Percentiles rank a stretch among this genome's conserved stretches.
These are phyloP conservation scores for Trichacis sp. DNA, from an alignment of 2,888 invertebrate genomes.

Conservation along the genomic window DNA sequence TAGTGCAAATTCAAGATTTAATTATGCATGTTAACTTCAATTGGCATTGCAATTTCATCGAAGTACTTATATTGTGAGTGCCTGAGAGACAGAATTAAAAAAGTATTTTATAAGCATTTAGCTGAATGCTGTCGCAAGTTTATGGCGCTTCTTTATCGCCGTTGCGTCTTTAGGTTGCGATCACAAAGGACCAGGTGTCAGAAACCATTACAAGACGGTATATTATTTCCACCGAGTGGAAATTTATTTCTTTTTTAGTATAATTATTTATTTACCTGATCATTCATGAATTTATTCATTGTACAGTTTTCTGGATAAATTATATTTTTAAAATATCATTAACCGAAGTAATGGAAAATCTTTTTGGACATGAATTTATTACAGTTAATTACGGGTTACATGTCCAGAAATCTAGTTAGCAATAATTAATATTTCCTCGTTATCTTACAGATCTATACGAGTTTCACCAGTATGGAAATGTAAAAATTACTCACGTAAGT, in stretches of 20 bases:
- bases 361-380: too few species aligned
- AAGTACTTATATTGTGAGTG: slow-evolving; percentile 32
- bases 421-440: too few species aligned
- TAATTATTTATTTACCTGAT: too few species aligned
- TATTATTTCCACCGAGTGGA: slow-evolving; percentile 61
- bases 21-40: slow-evolving; percentile 53
- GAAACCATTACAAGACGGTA: slow-evolving; percentile 67
- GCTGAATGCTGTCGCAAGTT: slow-evolving; percentile 55
- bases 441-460: too few species aligned
- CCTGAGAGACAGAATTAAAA: slow-evolving; percentile 45
- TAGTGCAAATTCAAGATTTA: too few species aligned
- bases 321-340: background rate
- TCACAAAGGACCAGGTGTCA: slow-evolving; percentile 49
- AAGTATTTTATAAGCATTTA: slow-evolving; percentile 62
- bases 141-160: slow-evolving; percentile 50
- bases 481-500: too few species aligned
- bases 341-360: too few species aligned
- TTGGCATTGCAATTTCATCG: slow-evolving; percentile 55
- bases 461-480: too few species aligned
- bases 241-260: too few species aligned
- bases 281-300: too few species aligned
- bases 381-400: too few species aligned
- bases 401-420: too few species aligned
- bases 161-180: slow-evolving; percentile 34
- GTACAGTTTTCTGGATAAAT: background rate